These are phyloP conservation scores for Congeria kusceri DNA, from an alignment of 2,888 invertebrate species.

Conservation along the genomic window DNA sequence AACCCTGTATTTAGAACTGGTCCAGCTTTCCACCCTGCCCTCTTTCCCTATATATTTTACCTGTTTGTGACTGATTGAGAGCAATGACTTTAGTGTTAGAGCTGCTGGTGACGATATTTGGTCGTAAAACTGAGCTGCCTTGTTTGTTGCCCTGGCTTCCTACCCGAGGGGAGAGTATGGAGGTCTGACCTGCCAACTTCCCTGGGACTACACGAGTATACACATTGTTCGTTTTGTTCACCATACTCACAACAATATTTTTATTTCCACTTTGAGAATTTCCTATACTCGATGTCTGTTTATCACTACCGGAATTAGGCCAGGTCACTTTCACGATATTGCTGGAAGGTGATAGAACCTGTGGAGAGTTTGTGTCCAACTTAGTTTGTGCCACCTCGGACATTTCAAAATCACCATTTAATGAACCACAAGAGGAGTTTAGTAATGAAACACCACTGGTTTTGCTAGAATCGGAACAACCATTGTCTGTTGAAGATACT, in stretches of 20 bases:
- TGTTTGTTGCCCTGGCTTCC: constrained; percentile 68
- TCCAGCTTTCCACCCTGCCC: too few species aligned
- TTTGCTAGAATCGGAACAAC: constrained; percentile 61
- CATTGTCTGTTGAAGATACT: constrained; percentile 65
- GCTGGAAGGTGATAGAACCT: constrained; percentile 68
- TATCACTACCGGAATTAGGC: constrained; percentile 67
- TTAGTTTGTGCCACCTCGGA: constrained; percentile 61
- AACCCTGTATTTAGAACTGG: too few species aligned
- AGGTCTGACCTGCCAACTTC: constrained; percentile 71
- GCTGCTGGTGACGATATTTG: constrained; percentile 55
- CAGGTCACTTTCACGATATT: constrained; percentile 75
- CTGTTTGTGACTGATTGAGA: constrained; percentile 75
- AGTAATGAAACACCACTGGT: constrained; percentile 74
- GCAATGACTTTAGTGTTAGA: constrained; percentile 77
- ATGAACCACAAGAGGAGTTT: constrained; percentile 60
- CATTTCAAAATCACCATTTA: constrained; percentile 65
- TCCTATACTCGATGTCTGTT: constrained; percentile 50
- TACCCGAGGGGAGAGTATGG: constrained; percentile 76
- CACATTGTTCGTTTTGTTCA: constrained; percentile 78
- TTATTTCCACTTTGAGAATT: constrained; percentile 67
- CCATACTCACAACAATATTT: constrained; percentile 80
- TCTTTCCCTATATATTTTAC: too few species aligned
- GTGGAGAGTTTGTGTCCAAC: constrained; percentile 38
- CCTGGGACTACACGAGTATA: constrained; percentile 77
- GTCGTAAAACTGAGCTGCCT: constrained; percentile 62